Evolutionary conservation across 2,797 vertebrate species (phyloP).

Genomic region (Danio choprae): DNA sequence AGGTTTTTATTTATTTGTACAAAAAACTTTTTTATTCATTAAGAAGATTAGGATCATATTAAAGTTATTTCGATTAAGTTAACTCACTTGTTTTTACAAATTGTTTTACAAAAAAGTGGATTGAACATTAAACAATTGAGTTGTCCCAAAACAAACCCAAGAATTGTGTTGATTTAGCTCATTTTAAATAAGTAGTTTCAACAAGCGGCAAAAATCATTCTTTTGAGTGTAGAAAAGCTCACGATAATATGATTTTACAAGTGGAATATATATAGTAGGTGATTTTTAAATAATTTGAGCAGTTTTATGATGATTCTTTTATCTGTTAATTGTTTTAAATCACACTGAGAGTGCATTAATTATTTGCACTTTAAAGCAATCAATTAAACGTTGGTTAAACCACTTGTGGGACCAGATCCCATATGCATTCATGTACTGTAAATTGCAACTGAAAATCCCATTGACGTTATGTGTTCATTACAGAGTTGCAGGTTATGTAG

Average conservation of each 20-base stretch:
- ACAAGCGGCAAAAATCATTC: too few relatives aligned
- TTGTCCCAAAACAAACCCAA: too few relatives aligned
- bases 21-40: background rate
- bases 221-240: too few relatives aligned
- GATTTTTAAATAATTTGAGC: background rate
- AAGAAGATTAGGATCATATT: too few relatives aligned
- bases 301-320: background rate
- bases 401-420: background rate
- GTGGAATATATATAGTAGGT: background rate
- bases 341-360: background rate
- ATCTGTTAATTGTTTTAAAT: background rate
- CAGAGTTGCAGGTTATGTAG: conserved; percentile 32
- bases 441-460: background rate
- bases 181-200: too few relatives aligned
- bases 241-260: background rate
- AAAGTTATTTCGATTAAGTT: too few relatives aligned
- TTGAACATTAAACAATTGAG: too few relatives aligned
- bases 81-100: too few relatives aligned
- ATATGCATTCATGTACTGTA: background rate
- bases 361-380: background rate
- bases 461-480: background rate
- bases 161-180: too few relatives aligned
- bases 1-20: background rate
- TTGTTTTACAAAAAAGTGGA: too few relatives aligned
- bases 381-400: too few relatives aligned